Evolutionary conservation across 2,113 vertebrate species (phyloP).

Genomic region (Seriola dumerili): DNA sequence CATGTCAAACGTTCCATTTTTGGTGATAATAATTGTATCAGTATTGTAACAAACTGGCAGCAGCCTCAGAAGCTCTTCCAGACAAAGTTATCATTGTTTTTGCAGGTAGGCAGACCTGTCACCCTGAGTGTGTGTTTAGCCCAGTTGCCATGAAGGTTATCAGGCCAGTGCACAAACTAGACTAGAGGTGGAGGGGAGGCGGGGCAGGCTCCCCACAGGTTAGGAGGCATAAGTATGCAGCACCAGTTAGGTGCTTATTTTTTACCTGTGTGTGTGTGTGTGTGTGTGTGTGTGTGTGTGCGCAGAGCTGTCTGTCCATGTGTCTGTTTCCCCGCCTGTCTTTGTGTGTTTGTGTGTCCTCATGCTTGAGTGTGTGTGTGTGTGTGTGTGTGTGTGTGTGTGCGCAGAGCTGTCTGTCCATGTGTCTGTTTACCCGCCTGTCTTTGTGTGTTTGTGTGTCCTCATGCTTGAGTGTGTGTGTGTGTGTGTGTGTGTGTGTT

Average conservation of each 20-base stretch:
- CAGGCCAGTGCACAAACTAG: constrained; percentile 68
- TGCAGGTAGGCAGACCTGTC: constrained; percentile 68
- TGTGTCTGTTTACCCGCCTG: constrained; percentile 48
- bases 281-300: constrained; percentile 41
- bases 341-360: constrained; percentile 49
- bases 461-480: constrained; percentile 22
- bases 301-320: constrained; percentile 52
- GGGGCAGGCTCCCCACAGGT: constrained; percentile 76
- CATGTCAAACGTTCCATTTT: constrained; percentile 32
- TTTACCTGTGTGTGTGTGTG: constrained; percentile 42
- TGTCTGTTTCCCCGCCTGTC: constrained; percentile 46
- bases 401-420: constrained; percentile 52
- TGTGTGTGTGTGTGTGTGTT: constrained; percentile 33
- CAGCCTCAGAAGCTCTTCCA: constrained; percentile 17
- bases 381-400: constrained; percentile 43
- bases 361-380: constrained; percentile 16
- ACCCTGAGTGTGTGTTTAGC: constrained; percentile 70
- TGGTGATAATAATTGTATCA: constrained; percentile 33
- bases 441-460: constrained; percentile 52
- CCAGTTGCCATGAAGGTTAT: constrained; percentile 81
- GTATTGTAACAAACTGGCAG: constrained; percentile 42
- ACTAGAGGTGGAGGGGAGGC: constrained; percentile 58
- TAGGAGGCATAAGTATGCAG: constrained; percentile 78
- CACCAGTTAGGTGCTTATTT: constrained; percentile 58
- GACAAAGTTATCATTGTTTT: constrained; percentile 76